Evolutionary conservation across 2,888 invertebrate genomes (phyloP), one percentile per base, ranked within the genome.

Genomic region (Crepidodera aurea): DNA sequence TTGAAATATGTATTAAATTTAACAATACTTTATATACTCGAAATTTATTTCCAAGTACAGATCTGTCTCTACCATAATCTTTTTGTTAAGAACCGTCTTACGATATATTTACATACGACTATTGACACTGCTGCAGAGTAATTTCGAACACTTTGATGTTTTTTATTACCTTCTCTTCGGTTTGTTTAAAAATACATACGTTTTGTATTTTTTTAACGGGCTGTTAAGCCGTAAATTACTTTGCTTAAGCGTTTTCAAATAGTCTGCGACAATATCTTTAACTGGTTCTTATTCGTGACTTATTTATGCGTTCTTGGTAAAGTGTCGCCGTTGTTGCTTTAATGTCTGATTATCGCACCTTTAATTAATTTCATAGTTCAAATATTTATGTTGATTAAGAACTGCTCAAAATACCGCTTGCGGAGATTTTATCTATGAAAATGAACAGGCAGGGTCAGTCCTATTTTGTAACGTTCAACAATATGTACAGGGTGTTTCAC

Each of bases 41-140:
- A n/a, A n/a, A n/a, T n/a, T n/a, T n/a, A n/a, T n/a, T n/a, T n/a
- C n/a, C n/a, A n/a, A n/a, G 69, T 71, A 69, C 69, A 67, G 7
- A 64, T 60, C 69, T 68, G 69, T 70, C 67, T 71, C 68, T 67
- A 67, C 66, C 66, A 66, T 69, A 69, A 69, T 69, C 71, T 69
- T 69, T 68, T 71, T 65, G 46, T 57, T 71, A 66, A 68, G 59
- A 61, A 56, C 64, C 60, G 60, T 64, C 65, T 66, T 64, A 66
- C 67, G 71, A 71, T 53, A 65, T 69, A 71, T 71, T 71, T 71
- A 69, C 69, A 67, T 67, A 27, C 27, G 25, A 53, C 51, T 59
- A 62, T 67, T 67, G 66, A 67, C 66, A 67, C 56, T 66, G 44
- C 64, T 42, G 60, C 34, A 40, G 48, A 57, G 60, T 44, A 58